Evolutionary conservation across 2,888 invertebrate genomes (phyloP).

Genomic region (Callinectes sapidus): DNA sequence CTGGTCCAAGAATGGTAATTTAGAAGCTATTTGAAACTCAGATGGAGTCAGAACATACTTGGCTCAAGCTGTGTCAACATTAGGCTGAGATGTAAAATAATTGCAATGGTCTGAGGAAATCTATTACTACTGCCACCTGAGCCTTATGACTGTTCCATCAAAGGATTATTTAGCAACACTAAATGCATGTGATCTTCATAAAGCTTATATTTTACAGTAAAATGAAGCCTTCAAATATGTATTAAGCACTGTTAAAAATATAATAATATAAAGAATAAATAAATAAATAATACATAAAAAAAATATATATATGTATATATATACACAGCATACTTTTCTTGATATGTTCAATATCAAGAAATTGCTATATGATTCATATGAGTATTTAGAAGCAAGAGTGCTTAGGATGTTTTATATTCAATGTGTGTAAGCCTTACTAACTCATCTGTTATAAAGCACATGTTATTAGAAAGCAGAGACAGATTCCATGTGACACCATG

Average conservation of each 20-base stretch:
- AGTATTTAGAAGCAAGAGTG: constrained; percentile 18
- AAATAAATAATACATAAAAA: background rate
- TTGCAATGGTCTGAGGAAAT: background rate
- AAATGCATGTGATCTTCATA: background rate
- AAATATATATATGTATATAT: background rate
- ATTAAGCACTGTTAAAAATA: background rate
- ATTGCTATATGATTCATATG: background rate
- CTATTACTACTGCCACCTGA: background rate
- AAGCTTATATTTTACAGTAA: constrained; percentile 27
- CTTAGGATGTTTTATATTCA: background rate
- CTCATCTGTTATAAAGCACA: constrained; percentile 27
- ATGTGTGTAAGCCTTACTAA: background rate
- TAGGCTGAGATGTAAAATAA: background rate
- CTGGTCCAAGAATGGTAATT: constrained; percentile 5
- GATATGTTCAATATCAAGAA: background rate
- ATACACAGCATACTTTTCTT: background rate
- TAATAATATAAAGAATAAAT: too few relatives aligned
- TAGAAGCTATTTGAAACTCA: constrained; percentile 46
- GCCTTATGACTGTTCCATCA: constrained; percentile 20
- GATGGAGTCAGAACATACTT: constrained; percentile 47
- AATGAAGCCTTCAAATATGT: background rate
- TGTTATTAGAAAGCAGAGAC: constrained; percentile 24
- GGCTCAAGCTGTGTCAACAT: constrained; percentile 32
- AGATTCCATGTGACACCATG: background rate
- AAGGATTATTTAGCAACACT: constrained; percentile 23